Evolutionary conservation across 2,888 invertebrate species (phyloP).

Genomic region (Eueremaeus valkanovi): DNA sequence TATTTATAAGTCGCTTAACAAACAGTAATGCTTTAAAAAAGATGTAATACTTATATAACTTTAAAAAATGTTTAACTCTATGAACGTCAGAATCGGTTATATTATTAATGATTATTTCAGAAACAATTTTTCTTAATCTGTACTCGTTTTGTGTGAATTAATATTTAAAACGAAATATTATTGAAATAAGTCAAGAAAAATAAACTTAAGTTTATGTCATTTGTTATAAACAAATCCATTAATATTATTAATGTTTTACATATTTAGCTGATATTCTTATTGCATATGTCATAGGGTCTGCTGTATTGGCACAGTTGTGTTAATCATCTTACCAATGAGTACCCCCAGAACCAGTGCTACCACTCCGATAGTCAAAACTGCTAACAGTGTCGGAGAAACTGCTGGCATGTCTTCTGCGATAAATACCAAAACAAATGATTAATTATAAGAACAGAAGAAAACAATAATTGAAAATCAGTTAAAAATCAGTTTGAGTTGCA

Average conservation of each 20-base stretch:
- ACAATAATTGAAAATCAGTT: constrained; percentile 14
- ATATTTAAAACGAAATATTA: constrained; percentile 15
- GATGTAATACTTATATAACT: background rate
- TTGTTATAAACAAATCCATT: constrained; percentile 36
- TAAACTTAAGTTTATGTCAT: constrained; percentile 20
- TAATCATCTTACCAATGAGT: constrained; percentile 39
- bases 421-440: background rate
- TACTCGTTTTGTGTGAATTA: background rate
- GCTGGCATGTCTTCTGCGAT: constrained; percentile 29
- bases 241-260: constrained; percentile 13
- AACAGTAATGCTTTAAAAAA: background rate
- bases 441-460: background rate
- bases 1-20: background rate
- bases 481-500: background rate
- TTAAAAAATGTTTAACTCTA: background rate
- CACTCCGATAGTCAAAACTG: constrained; percentile 39
- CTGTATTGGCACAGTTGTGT: background rate
- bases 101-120: constrained; percentile 5
- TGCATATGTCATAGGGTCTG: constrained; percentile 1
- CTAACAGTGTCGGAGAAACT: constrained; percentile 39
- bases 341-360: constrained; percentile 38
- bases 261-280: constrained; percentile 24
- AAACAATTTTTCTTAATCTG: constrained; percentile 15
- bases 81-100: constrained; percentile 3
- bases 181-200: background rate